A percentile compares a stretch with the other conserved stretches of the same genome.
These are phyloP conservation scores for Spatula clypeata DNA, from an alignment of 2,797 vertebrate species.

Conservation along the genomic window DNA sequence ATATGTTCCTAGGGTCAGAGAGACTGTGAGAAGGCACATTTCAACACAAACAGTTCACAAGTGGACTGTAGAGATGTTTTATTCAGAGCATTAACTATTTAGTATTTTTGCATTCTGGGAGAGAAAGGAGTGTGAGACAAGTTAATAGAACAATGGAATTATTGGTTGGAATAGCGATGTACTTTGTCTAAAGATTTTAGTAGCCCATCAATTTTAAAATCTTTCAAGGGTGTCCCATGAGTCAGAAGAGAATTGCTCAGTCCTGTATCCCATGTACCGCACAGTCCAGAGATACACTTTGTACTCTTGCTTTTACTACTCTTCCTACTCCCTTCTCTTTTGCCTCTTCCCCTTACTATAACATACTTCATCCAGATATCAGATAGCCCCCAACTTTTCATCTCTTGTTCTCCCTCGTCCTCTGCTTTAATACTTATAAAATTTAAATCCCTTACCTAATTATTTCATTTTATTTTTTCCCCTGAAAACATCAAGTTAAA, in stretches of 20 bases:
- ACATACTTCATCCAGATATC: neutral
- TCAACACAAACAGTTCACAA: neutral
- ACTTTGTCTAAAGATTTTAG: neutral
- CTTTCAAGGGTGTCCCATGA: neutral
- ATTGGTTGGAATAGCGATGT: neutral
- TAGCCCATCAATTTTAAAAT: neutral
- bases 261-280: neutral
- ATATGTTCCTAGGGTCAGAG: neutral
- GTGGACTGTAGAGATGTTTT: conserved; percentile 39
- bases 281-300: neutral
- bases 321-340: neutral
- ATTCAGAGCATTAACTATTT: conserved; percentile 66
- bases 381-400: neutral
- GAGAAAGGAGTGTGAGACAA: neutral
- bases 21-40: conserved; percentile 38
- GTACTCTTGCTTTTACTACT: neutral
- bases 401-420: neutral
- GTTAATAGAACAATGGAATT: neutral
- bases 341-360: neutral
- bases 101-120: conserved; percentile 8
- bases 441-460: neutral
- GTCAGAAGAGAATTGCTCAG: neutral
- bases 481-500: conserved; percentile 52
- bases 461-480: neutral
- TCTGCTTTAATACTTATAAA: neutral